Conservation (phyloP, 2,113 vertebrate species). For the Strix uralensis region DNA sequence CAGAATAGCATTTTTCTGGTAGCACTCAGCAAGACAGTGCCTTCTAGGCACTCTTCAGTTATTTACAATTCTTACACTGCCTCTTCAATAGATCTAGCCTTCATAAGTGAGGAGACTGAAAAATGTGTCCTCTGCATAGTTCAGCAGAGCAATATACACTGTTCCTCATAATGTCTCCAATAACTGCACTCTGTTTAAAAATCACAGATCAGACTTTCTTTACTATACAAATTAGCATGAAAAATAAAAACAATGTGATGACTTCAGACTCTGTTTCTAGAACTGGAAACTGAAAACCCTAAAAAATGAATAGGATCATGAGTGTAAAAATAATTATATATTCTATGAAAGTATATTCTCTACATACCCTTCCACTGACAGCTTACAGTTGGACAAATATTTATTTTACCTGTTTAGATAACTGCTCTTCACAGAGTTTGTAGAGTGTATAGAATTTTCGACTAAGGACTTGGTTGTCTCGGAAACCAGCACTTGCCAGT, state of each 20-base stretch:
- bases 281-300: not conserved
- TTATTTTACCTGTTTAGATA: slow-evolving; percentile 73
- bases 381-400: slow-evolving; percentile 15
- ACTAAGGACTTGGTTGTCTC: slow-evolving; percentile 73
- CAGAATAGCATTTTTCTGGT: not conserved
- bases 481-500: slow-evolving; percentile 73
- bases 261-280: not conserved
- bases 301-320: not conserved
- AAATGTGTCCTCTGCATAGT: not conserved
- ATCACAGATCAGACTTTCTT: not conserved
- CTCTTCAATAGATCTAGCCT: not conserved
- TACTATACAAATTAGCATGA: not conserved
- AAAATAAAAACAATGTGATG: not conserved
- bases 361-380: not conserved
- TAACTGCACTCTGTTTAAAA: not conserved
- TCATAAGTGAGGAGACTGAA: not conserved
- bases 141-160: not conserved
- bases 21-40: not conserved
- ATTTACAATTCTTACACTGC: not conserved
- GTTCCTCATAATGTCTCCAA: not conserved
- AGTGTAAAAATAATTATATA: not conserved
- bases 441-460: slow-evolving; percentile 74
- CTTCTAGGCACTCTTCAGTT: not conserved
- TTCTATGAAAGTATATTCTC: not conserved
- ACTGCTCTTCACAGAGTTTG: slow-evolving; percentile 75